A percentile compares a stretch with the other conserved stretches of the same genome.
These are phyloP conservation scores for Urocynchramus pylzowi DNA, from an alignment of 2,113 vertebrate genomes.

Conservation along the genomic window DNA sequence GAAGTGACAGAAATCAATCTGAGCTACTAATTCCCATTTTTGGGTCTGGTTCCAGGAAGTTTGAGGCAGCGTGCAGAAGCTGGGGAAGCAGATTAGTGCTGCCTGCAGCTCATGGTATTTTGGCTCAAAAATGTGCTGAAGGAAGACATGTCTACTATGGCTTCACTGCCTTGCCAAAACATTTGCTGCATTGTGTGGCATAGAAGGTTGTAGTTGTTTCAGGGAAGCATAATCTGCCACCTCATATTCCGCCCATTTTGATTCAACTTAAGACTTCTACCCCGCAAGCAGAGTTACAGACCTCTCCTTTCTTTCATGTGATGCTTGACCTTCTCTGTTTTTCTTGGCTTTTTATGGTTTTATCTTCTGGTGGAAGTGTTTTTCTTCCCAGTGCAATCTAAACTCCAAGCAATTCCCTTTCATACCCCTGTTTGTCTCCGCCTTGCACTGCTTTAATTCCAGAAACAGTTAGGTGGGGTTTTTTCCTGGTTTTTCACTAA, in stretches of 20 bases:
- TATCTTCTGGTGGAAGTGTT: not conserved
- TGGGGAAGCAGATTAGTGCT: slow-evolving; percentile 19
- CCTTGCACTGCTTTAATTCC: not conserved
- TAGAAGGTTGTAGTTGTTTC: not conserved
- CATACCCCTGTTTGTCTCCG: not conserved
- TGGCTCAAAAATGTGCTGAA: slow-evolving; percentile 38
- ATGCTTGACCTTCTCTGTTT: not conserved
- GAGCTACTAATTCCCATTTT: slow-evolving; percentile 45
- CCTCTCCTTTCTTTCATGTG: not conserved
- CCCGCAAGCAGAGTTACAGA: accelerated
- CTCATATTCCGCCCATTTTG: not conserved
- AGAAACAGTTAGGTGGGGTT: not conserved
- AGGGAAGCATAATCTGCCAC: not conserved
- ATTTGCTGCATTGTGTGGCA: not conserved
- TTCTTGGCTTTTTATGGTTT: not conserved
- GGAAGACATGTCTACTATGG: not conserved
- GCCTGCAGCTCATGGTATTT: slow-evolving; percentile 38
- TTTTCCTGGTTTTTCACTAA: not conserved
- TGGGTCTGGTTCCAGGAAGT: slow-evolving; percentile 33
- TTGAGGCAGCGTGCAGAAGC: not conserved
- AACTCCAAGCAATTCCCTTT: not conserved
- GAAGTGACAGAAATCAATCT: slow-evolving; percentile 49
- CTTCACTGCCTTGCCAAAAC: slow-evolving; percentile 9
- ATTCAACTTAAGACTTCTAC: not conserved
- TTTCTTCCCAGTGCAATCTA: not conserved